These are phyloP conservation scores for Nesogale talazaci DNA, from an alignment of 2,113 vertebrate species.

Conservation along the genomic window DNA sequence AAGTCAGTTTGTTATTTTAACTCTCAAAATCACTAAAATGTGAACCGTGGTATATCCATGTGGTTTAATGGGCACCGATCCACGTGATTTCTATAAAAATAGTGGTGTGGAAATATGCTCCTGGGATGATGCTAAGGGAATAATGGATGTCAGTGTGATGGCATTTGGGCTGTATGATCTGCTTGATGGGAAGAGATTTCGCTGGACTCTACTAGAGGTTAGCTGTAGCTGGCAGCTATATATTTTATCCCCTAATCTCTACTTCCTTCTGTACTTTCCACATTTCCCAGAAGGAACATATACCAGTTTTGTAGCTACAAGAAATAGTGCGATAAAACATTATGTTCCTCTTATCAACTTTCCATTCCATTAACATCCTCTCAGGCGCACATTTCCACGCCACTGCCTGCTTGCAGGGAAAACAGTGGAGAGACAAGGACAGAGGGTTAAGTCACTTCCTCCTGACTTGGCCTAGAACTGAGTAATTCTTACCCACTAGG, in stretches of 20 bases:
- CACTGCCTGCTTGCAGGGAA: background rate
- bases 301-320: background rate
- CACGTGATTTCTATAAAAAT: conserved; percentile 19
- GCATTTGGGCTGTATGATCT: background rate
- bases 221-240: background rate
- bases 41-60: background rate
- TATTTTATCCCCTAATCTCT: conserved; percentile 39
- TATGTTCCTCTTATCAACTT: background rate
- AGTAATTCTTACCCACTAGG: background rate
- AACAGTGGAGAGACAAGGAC: background rate
- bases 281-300: background rate
- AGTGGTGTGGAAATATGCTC: background rate
- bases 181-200: background rate
- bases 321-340: background rate
- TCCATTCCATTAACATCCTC: background rate
- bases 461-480: background rate
- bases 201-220: background rate
- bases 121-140: background rate
- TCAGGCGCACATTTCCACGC: background rate
- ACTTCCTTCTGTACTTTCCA: background rate
- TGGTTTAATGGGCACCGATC: background rate
- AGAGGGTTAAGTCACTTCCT: background rate
- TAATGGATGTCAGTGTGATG: background rate
- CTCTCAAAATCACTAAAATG: conserved; percentile 10
- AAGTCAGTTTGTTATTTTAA: background rate